Conservation (phyloP, 2,113 vertebrate species). For the Anguilla rostrata region DNA sequence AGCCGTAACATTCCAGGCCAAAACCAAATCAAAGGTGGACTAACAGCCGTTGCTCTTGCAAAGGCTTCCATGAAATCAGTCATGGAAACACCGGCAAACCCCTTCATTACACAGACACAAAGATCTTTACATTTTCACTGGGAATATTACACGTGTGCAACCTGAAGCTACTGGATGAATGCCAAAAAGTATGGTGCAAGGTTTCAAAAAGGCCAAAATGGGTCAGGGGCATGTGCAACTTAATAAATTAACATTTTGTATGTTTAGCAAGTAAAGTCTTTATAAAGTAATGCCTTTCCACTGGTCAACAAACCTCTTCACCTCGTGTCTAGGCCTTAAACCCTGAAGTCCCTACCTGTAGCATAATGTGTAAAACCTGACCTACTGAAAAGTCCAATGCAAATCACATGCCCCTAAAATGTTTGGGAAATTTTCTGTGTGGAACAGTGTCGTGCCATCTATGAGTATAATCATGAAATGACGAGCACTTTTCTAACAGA, state of each 20-base stretch:
- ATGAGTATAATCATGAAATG: background rate
- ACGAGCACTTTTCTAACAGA: background rate
- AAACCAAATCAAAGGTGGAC: slow-evolving; percentile 1
- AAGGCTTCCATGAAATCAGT: slow-evolving; percentile 7
- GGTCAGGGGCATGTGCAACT: background rate
- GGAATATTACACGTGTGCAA: background rate
- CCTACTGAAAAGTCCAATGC: background rate
- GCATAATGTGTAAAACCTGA: background rate
- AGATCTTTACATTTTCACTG: background rate
- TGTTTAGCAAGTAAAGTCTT: too few relatives aligned
- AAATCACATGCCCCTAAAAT: background rate
- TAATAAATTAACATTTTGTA: too few relatives aligned
- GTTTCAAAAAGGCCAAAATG: background rate
- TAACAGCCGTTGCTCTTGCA: background rate
- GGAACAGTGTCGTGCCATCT: background rate
- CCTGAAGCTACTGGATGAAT: background rate
- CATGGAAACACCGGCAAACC: background rate
- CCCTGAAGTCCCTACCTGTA: background rate
- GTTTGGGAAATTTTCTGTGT: background rate
- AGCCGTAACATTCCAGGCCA: slow-evolving; percentile 9
- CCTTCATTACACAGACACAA: background rate
- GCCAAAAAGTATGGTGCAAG: background rate
- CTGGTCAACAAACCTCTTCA: background rate
- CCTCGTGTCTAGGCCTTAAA: background rate
- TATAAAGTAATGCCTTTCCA: too few relatives aligned